Evolutionary conservation across 2,888 invertebrate genomes (phyloP).

Genomic region (Pandemis cinnamomeana): DNA sequence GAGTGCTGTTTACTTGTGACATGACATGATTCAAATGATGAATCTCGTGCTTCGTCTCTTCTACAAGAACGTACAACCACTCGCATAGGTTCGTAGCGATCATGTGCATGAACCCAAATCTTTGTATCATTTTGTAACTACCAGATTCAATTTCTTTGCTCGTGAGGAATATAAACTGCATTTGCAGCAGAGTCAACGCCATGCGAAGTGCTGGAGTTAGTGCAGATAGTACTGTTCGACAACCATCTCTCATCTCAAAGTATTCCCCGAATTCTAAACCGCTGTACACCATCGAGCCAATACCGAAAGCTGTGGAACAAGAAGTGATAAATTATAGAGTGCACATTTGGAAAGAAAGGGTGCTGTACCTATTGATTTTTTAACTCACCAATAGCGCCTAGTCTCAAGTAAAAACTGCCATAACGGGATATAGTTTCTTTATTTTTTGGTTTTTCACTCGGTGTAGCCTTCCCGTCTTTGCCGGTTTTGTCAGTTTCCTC

Average conservation of each 20-base stretch:
- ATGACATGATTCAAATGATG: slow-evolving; percentile 86
- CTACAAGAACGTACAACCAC: slow-evolving; percentile 94
- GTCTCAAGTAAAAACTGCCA: slow-evolving; percentile 93
- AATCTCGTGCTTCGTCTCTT: slow-evolving; percentile 95
- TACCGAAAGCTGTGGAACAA: slow-evolving; percentile 77
- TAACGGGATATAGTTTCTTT: slow-evolving; percentile 84
- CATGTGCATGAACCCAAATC: slow-evolving; percentile 97
- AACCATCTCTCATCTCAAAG: slow-evolving; percentile 88
- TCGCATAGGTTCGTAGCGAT: slow-evolving; percentile 96
- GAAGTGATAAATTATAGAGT: neutral
- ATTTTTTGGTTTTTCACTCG: slow-evolving; percentile 67
- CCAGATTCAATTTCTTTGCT: slow-evolving; percentile 88
- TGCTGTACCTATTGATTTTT: neutral
- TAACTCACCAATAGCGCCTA: slow-evolving; percentile 90
- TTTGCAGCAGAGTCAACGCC: slow-evolving; percentile 93
- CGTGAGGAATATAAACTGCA: slow-evolving; percentile 97
- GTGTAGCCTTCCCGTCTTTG: slow-evolving; percentile 65
- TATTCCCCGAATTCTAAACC: slow-evolving; percentile 89
- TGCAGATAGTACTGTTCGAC: slow-evolving; percentile 87
- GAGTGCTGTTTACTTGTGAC: slow-evolving; percentile 47
- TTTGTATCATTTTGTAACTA: slow-evolving; percentile 88
- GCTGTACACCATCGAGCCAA: slow-evolving; percentile 89
- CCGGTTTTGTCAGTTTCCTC: slow-evolving; percentile 67
- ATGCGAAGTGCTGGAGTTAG: slow-evolving; percentile 93
- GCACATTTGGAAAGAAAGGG: neutral